Base-by-base conservation (phyloP, 2,888 invertebrate species). In the Hoplodrina ambigua region DNA sequence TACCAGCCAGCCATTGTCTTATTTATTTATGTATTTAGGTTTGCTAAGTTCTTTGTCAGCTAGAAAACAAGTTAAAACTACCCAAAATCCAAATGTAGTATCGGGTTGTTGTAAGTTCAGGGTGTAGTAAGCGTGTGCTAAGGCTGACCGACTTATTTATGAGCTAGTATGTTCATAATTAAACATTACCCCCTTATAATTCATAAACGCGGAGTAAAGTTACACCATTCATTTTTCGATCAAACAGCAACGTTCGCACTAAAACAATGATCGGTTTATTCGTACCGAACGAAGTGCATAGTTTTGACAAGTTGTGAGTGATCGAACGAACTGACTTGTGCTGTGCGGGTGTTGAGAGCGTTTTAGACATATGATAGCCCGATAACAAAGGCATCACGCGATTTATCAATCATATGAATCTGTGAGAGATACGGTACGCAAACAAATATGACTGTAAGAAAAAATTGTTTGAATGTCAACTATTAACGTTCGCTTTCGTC, bases 361-460 rank as follows among this genome's bases (percentile, higher is more conserved):
- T 46, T 64, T 57, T 20, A 56, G 53, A 15, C 19, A 17, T 19
- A 52, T 41, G 41, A 41, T 25, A 6, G 20, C 30, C 2, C 44
- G 68, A 77, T 70, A 73, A 73, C 37, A 60, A 56, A 49, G 37
- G 17, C 57, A 58, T 73, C 78, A 63, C 46, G 49, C 54, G 25
- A 49, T 62, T 53, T 77, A 81, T 80, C 70, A 70, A 62, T 68
- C 58, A 58, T 44, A 55, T 37, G 49, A 70, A 66, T 74, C 41
- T 61, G 50, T 37, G 20, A 54, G 17, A 60, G 73, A 70, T 71
- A 75, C 10, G 50, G 19, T 49, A 66, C 20, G 30, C 33, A 52
- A 17, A 67, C 25, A 7, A 44, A 44, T 17, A 17, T 46, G 11
- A 17, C 4, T 46, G 46, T 46, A 46, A 17, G 17, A 46, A 13